phyloP scores from a whole-genome alignment of 2,113 vertebrate species.

The Harpagus bidentatus region DNA sequence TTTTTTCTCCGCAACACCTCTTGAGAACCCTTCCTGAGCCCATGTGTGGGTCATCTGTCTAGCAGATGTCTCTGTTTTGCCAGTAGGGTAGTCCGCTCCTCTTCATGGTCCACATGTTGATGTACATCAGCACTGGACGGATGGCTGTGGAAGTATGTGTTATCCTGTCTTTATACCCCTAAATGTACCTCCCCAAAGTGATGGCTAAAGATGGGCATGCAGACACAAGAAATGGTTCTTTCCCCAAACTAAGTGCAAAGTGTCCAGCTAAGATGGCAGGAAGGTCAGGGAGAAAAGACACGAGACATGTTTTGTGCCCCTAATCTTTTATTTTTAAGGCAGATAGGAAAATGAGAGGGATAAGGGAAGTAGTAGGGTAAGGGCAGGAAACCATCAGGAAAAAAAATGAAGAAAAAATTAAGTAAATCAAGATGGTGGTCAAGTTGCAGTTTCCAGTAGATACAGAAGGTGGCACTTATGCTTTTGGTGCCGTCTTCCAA shows the following conservation, averaged over 20 bases:
- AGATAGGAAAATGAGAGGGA: neutral
- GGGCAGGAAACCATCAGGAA: neutral
- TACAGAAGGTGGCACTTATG: neutral
- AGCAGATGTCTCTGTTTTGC: neutral
- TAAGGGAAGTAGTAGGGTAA: neutral
- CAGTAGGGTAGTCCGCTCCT: neutral
- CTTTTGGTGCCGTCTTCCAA: neutral
- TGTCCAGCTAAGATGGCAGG: neutral
- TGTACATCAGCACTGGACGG: neutral
- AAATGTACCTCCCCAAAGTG: neutral
- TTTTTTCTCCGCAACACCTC: neutral
- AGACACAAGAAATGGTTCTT: neutral
- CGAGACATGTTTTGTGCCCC: neutral
- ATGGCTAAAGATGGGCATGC: neutral
- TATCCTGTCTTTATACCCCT: neutral
- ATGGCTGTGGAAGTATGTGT: neutral
- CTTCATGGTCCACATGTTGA: neutral
- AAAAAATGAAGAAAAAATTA: neutral
- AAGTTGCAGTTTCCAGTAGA: neutral
- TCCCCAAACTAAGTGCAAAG: neutral
- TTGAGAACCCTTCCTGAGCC: neutral
- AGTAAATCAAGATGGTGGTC: neutral
- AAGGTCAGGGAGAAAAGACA: neutral
- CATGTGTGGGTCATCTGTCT: accelerated
- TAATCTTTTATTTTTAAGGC: neutral